Percentiles rank a stretch among this genome's conserved stretches.
These are phyloP conservation scores for Cenopis cana DNA, from an alignment of 2,888 invertebrate genomes.

Conservation along the genomic window DNA sequence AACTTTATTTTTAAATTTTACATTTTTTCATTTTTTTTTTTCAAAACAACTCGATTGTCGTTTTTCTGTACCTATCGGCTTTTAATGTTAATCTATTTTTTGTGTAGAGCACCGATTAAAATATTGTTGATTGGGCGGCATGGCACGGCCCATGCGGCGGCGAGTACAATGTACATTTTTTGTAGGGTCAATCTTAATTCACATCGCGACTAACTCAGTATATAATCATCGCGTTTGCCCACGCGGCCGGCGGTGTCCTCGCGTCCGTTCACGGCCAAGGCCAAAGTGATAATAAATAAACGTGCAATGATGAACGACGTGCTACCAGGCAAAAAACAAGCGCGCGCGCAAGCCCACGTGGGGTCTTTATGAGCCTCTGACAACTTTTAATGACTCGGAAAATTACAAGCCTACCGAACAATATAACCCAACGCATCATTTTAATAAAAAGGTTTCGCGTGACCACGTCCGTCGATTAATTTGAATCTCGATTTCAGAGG, in stretches of 20 bases:
- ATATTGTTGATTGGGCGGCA: conserved; percentile 49
- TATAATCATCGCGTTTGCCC: conserved; percentile 63
- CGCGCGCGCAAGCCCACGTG: conserved; percentile 73
- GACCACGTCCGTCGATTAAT: conserved; percentile 46
- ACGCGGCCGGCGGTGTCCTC: conserved; percentile 62
- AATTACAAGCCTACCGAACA: conserved; percentile 68
- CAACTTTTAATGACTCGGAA: conserved; percentile 77
- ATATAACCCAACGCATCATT: conserved; percentile 50
- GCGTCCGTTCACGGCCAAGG: conserved; percentile 84
- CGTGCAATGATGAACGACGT: conserved; percentile 77
- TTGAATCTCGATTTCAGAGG: neutral
- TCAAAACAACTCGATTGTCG: neutral
- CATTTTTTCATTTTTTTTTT: no score
- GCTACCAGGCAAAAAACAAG: conserved; percentile 69
- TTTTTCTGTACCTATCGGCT: conserved; percentile 45
- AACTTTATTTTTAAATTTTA: neutral
- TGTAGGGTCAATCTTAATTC: conserved; percentile 58
- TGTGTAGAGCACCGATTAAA: conserved; percentile 49
- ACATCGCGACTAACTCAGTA: conserved; percentile 56
- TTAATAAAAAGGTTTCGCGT: conserved; percentile 61
- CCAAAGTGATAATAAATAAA: conserved; percentile 76
- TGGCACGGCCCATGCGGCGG: conserved; percentile 36
- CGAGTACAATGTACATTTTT: conserved; percentile 60
- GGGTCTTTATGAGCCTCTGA: conserved; percentile 71
- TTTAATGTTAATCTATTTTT: conserved; percentile 54